phyloP scores from a whole-genome alignment of 1,140 invertebrate species.

The Tachypleus tridentatus region DNA sequence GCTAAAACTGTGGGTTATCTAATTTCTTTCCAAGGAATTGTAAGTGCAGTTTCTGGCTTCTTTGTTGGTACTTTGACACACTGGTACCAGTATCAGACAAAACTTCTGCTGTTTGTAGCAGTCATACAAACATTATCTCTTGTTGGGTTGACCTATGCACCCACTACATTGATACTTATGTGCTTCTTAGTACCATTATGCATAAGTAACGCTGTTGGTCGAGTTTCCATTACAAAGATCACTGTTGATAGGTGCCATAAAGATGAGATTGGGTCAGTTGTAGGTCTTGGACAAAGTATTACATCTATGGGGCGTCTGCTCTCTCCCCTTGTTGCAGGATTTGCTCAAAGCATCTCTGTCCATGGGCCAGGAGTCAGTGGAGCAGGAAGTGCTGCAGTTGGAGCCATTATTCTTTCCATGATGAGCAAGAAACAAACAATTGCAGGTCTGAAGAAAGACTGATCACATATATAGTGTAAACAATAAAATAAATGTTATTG shows the following conservation, averaged over 20 bases:
- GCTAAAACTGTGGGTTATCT: constrained; percentile 32
- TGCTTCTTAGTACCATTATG: constrained; percentile 29
- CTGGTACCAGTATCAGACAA: constrained; percentile 28
- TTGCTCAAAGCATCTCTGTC: neutral
- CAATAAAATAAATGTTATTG: too few relatives aligned
- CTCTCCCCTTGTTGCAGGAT: constrained; percentile 28
- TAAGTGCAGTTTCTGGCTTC: constrained; percentile 31
- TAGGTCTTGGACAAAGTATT: constrained; percentile 32
- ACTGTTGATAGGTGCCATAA: constrained; percentile 26
- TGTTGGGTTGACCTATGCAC: constrained; percentile 22
- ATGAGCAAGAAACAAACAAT: neutral
- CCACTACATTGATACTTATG: constrained; percentile 22
- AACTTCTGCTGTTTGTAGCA: constrained; percentile 28
- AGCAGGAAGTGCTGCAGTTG: neutral
- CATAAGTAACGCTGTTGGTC: constrained; percentile 29
- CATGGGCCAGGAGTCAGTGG: neutral
- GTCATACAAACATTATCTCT: constrained; percentile 23
- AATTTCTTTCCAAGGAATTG: constrained; percentile 31
- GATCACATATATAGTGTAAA: too few relatives aligned
- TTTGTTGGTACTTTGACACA: constrained; percentile 29
- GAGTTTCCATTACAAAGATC: constrained; percentile 30
- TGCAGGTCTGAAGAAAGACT: too few relatives aligned
- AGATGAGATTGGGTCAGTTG: constrained; percentile 28
- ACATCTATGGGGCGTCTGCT: constrained; percentile 33
- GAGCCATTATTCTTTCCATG: neutral